Percentiles rank a stretch among this genome's conserved stretches.
phyloP scores from a whole-genome alignment of 2,888 invertebrate genomes.

The Harpagoxenus sublaevis region DNA sequence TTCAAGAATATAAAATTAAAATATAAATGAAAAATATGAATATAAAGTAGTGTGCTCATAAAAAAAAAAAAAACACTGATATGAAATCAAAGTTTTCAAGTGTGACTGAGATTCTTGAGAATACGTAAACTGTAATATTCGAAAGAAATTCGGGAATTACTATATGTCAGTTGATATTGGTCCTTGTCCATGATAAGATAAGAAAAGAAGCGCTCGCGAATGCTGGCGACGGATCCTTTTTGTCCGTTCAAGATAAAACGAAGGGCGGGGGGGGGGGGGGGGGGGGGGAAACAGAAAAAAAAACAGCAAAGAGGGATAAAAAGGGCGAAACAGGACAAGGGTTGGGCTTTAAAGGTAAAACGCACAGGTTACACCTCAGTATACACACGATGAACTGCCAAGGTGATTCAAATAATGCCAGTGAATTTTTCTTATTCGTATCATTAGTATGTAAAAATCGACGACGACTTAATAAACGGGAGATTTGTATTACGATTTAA shows the following conservation, averaged over 20 bases:
- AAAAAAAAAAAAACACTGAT: conserved; percentile 10
- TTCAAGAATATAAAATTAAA: background rate
- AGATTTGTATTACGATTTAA: conserved; percentile 81
- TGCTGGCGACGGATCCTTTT: conserved; percentile 1
- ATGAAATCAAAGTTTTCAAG: conserved; percentile 34
- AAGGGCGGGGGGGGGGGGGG: conserved; percentile 23
- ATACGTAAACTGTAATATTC: background rate
- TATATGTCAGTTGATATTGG: conserved; percentile 1
- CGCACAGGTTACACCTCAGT: conserved; percentile 84
- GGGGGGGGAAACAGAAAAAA: conserved; percentile 23
- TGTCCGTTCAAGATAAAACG: conserved; percentile 48
- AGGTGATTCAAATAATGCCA: conserved; percentile 85
- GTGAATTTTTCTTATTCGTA: conserved; percentile 86
- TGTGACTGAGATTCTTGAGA: conserved; percentile 1
- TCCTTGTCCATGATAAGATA: conserved; percentile 21
- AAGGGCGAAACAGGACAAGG: conserved; percentile 31
- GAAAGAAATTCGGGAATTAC: conserved; percentile 11
- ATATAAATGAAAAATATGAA: background rate
- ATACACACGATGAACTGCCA: conserved; percentile 85
- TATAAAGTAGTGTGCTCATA: conserved; percentile 1
- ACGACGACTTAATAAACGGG: conserved; percentile 71
- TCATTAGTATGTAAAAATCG: conserved; percentile 83
- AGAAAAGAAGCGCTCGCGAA: background rate
- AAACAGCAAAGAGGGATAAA: conserved; percentile 23
- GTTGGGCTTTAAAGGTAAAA: conserved; percentile 79